A percentile compares a stretch with the other conserved stretches of the same genome.
Conservation (phyloP, 2,888 invertebrate genomes). For the Aphodius granarius region DNA sequence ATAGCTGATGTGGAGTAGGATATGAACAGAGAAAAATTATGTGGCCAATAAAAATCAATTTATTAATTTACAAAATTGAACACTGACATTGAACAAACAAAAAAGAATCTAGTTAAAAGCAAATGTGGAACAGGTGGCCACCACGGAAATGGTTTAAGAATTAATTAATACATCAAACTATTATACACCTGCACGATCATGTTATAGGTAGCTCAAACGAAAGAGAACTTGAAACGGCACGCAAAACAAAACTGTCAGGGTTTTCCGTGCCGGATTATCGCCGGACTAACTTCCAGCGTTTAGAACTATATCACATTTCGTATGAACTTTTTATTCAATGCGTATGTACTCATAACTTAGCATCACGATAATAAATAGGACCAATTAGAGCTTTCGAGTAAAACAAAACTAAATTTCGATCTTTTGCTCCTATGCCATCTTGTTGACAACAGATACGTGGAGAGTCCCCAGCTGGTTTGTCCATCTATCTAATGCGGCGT, state of each 20-base stretch:
- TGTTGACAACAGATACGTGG: constrained; percentile 89
- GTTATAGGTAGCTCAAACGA: too few species aligned
- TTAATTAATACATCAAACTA: neutral
- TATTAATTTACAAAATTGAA: neutral
- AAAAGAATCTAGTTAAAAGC: neutral
- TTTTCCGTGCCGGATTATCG: neutral
- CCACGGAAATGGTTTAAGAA: neutral
- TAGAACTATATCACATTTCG: neutral
- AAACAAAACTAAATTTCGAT: neutral
- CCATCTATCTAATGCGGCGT: constrained; percentile 95
- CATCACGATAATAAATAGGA: neutral
- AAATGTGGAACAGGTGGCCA: neutral
- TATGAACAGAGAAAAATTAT: neutral
- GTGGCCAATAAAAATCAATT: neutral
- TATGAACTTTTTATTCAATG: neutral
- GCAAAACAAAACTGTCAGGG: neutral
- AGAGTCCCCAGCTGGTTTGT: constrained; percentile 86
- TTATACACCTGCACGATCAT: neutral
- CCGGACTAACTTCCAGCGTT: neutral
- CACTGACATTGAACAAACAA: neutral
- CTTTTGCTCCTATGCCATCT: constrained; percentile 63
- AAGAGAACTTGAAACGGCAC: neutral
- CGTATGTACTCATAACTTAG: neutral
- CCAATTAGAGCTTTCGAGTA: neutral
- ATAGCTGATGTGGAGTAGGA: too few species aligned